phyloP scores from a whole-genome alignment of 2,888 invertebrate species.

The Mylabris sibirica region DNA sequence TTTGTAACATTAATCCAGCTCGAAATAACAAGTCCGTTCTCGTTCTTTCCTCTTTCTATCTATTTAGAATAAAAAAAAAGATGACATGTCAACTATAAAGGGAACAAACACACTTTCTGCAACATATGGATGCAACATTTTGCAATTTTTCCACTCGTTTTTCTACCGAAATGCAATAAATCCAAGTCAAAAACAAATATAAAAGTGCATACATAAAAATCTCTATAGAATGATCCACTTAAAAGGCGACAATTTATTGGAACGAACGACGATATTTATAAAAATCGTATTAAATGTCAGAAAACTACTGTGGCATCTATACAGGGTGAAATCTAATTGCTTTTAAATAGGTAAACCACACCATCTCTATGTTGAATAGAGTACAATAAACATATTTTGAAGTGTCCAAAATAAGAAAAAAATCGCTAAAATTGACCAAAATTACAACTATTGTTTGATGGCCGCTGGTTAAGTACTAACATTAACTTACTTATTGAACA shows the following conservation, averaged over 20 bases:
- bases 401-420: too few species aligned
- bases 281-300: slow-evolving; percentile 3
- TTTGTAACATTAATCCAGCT: too few species aligned
- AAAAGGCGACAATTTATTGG: slow-evolving; percentile 2
- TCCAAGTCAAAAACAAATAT: not conserved
- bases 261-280: too few species aligned
- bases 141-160: slow-evolving; percentile 12
- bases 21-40: not conserved
- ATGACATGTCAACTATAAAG: not conserved
- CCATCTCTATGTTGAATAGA: too few species aligned
- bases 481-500: too few species aligned
- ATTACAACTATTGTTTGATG: too few species aligned
- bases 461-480: too few species aligned
- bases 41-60: not conserved
- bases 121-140: slow-evolving; percentile 3
- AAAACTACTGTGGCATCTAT: not conserved
- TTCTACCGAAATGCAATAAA: not conserved
- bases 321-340: too few species aligned
- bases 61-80: not conserved
- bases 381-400: too few species aligned
- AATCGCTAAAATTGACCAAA: too few species aligned
- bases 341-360: too few species aligned
- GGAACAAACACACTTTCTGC: not conserved
- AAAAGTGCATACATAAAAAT: not conserved
- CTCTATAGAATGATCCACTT: not conserved